Evolutionary conservation across 30 jellyfish, hydroid and myxozoan genomes (phyloP).

Genomic region (Catostylus mosaicus): DNA sequence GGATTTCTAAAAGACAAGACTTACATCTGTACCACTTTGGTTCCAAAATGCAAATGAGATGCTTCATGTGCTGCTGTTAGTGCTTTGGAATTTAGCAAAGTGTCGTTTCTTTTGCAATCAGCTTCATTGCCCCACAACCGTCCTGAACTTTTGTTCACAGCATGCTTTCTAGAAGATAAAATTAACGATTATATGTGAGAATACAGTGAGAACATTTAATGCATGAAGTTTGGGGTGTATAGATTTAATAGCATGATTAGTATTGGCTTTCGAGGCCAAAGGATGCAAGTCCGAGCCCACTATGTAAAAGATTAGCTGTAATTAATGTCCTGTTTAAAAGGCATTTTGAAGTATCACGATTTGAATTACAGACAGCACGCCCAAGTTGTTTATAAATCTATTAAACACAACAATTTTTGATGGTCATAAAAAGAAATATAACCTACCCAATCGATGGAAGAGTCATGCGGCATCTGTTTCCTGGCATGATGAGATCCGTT

Average conservation of each 20-base stretch:
- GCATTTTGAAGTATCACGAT: too few relatives aligned
- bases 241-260: too few relatives aligned
- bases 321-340: too few relatives aligned
- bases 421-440: too few relatives aligned
- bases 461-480: slow-evolving; percentile 47
- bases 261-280: too few relatives aligned
- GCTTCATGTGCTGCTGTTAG: slow-evolving; percentile 13
- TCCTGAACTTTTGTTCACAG: background rate
- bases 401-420: too few relatives aligned
- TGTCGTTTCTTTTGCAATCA: background rate
- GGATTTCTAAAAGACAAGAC: slow-evolving; percentile 9
- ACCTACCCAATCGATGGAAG: slow-evolving; percentile 81
- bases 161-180: background rate
- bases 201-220: too few relatives aligned
- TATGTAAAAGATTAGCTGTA: too few relatives aligned
- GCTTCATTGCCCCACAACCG: slow-evolving; percentile 56
- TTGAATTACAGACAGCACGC: too few relatives aligned
- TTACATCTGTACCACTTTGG: slow-evolving; percentile 59
- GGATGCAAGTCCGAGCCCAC: too few relatives aligned
- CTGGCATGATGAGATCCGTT: slow-evolving; percentile 75
- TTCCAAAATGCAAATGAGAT: slow-evolving; percentile 67
- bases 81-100: background rate
- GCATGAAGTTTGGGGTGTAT: too few relatives aligned
- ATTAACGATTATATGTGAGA: too few relatives aligned
- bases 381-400: background rate